Conservation (phyloP, 1,140 invertebrate species). For the Dermatophagoides farinae region DNA sequence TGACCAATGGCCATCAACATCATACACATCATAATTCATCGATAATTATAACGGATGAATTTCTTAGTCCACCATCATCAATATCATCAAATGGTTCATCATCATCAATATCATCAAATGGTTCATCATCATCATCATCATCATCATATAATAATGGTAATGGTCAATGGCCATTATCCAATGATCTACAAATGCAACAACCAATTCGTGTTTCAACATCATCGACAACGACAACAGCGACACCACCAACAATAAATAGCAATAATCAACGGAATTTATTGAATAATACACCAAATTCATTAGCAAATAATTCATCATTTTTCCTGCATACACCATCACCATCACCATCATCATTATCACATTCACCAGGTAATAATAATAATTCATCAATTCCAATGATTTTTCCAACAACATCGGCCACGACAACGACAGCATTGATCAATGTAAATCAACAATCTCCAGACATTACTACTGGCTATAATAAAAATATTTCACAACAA, state of each 20-base stretch:
- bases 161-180: background rate
- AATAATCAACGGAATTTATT: background rate
- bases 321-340: slow-evolving; percentile 3
- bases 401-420: background rate
- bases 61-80: slow-evolving; percentile 7
- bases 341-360: background rate
- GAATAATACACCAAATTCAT: background rate
- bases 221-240: background rate
- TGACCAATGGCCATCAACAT: background rate
- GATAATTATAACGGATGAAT: background rate
- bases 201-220: background rate
- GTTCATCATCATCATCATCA: background rate
- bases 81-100: background rate
- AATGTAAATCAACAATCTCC: too few species aligned
- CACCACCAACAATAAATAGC: background rate
- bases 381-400: background rate
- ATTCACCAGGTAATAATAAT: background rate
- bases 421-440: background rate
- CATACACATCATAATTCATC: background rate
- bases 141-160: background rate
- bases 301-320: slow-evolving; percentile 7
- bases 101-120: background rate
- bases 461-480: too few species aligned
- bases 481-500: too few species aligned
- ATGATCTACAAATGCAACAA: background rate